A percentile compares a stretch with the other conserved stretches of the same genome.
Evolutionary conservation across 2,113 vertebrate genomes (phyloP).

Genomic region (Myiozetetes cayanensis): DNA sequence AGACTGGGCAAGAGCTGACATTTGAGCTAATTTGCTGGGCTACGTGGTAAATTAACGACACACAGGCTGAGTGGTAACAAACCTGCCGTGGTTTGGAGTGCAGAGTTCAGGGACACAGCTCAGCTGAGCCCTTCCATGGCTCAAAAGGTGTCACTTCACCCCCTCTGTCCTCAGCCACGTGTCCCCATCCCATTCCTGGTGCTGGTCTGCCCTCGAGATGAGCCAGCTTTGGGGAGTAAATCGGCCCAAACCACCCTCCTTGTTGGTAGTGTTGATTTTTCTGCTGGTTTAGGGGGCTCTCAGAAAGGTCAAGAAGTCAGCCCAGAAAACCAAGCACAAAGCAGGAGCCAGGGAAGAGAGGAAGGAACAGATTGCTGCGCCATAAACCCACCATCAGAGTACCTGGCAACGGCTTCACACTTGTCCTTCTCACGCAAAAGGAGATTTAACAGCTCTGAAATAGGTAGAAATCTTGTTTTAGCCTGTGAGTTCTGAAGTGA

Average conservation of each 20-base stretch:
- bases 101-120: not conserved
- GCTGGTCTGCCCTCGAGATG: not conserved
- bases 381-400: not conserved
- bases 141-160: not conserved
- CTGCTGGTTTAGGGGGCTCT: not conserved
- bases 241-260: not conserved
- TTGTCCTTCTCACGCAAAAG: not conserved
- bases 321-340: not conserved
- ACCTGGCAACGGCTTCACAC: slow-evolving; percentile 12
- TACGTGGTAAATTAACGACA: not conserved
- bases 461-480: slow-evolving; percentile 4
- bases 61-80: not conserved
- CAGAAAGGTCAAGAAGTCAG: not conserved
- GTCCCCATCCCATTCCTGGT: not conserved
- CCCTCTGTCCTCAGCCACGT: rapidly evolving
- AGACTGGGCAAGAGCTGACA: not conserved
- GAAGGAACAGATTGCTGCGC: not conserved
- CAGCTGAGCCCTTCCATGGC: not conserved
- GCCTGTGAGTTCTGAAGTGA: not conserved
- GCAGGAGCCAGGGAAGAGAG: not conserved
- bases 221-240: not conserved
- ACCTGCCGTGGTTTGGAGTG: not conserved
- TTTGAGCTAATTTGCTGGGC: slow-evolving; percentile 1
- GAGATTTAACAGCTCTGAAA: slow-evolving; percentile 24
- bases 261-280: not conserved